A percentile compares a stretch with the other conserved stretches of the same genome.
These are phyloP conservation scores for Lycorma delicatula DNA, from an alignment of 1,140 invertebrate species.

Conservation along the genomic window DNA sequence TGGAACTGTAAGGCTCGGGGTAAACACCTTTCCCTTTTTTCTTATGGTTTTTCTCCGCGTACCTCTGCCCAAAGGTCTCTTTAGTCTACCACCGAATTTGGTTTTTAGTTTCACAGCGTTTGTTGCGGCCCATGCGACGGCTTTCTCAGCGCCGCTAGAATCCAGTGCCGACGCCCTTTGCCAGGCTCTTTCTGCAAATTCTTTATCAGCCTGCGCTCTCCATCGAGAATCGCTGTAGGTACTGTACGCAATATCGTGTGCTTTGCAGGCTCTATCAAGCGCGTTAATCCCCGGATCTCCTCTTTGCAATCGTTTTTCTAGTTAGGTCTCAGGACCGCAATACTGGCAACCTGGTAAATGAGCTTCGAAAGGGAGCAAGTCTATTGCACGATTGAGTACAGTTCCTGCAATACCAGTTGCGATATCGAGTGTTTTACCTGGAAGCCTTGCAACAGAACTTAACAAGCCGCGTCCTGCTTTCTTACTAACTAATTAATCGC, in stretches of 20 bases:
- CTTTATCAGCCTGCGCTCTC: conserved; percentile 36
- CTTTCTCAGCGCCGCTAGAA: conserved; percentile 32
- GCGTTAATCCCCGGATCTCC: conserved; percentile 37
- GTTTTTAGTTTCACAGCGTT: conserved; percentile 33
- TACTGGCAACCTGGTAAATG: conserved; percentile 24
- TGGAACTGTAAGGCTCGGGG: no score
- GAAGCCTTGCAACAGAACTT: no score
- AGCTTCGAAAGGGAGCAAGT: conserved; percentile 5
- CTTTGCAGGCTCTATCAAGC: conserved; percentile 37
- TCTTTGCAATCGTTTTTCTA: conserved; percentile 35
- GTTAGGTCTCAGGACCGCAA: conserved; percentile 37
- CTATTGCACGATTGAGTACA: conserved; percentile 2
- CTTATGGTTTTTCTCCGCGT: no score
- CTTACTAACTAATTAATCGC: no score
- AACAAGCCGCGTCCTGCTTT: no score
- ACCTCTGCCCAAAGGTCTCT: no score
- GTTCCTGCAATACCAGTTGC: neutral
- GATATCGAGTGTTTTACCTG: no score
- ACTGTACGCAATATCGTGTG: conserved; percentile 39
- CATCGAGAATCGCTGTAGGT: conserved; percentile 28
- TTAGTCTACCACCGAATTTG: conserved; percentile 30
- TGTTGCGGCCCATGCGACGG: conserved; percentile 29
- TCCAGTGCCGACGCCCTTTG: conserved; percentile 34
- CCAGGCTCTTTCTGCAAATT: conserved; percentile 34
- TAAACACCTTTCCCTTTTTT: no score